phyloP scores from a whole-genome alignment of 1,140 invertebrate genomes.

The Mya arenaria region DNA sequence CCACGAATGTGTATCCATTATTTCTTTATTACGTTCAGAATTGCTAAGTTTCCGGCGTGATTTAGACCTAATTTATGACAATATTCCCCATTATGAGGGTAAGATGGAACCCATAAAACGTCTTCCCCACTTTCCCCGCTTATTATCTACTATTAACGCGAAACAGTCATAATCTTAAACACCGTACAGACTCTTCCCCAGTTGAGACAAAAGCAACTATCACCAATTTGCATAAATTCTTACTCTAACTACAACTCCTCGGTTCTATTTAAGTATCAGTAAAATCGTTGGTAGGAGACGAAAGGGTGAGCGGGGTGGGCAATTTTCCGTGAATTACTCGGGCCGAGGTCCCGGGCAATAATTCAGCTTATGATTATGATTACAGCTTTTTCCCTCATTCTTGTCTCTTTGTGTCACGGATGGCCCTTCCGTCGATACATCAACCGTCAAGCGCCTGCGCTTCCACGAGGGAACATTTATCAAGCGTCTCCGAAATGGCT shows the following conservation, averaged over 20 bases:
- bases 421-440: constrained; percentile 36
- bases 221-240: constrained; percentile 57
- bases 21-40: constrained; percentile 46
- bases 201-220: constrained; percentile 40
- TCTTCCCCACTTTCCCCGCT: constrained; percentile 27
- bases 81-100: constrained; percentile 8
- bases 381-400: constrained; percentile 49
- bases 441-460: constrained; percentile 48
- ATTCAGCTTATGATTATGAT: constrained; percentile 57
- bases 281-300: constrained; percentile 34
- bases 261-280: constrained; percentile 49
- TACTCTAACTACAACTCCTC: constrained; percentile 45
- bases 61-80: constrained; percentile 37
- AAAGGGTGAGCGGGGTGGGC: constrained; percentile 16
- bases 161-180: constrained; percentile 44
- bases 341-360: constrained; percentile 48
- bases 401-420: constrained; percentile 56
- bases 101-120: constrained; percentile 14
- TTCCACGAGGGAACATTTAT: constrained; percentile 45
- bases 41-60: constrained; percentile 33
- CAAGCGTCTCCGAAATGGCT: constrained; percentile 53
- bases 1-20: constrained; percentile 1
- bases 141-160: constrained; percentile 50
- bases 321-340: constrained; percentile 49
- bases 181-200: constrained; percentile 42